These are phyloP conservation scores for Saturnia japonica DNA, from an alignment of 2,888 invertebrate genomes.

Conservation along the genomic window DNA sequence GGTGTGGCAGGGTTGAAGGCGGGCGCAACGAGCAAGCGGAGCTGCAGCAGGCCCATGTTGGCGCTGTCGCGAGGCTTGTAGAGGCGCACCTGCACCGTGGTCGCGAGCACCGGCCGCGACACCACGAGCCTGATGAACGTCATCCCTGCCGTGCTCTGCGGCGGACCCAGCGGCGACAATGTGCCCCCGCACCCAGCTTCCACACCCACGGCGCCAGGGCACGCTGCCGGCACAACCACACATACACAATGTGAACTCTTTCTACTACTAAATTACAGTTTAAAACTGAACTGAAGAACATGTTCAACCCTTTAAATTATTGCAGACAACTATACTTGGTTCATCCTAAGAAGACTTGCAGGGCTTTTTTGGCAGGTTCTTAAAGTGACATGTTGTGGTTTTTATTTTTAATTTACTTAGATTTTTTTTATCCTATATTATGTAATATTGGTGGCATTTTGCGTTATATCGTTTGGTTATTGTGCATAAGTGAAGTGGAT, in stretches of 20 bases:
- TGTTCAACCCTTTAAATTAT: too few species aligned
- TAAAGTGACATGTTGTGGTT: too few species aligned
- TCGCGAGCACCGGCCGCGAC: conserved; percentile 92
- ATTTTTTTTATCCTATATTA: too few species aligned
- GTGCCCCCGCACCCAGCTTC: conserved; percentile 92
- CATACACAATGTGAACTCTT: not conserved
- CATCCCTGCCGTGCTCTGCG: conserved; percentile 92
- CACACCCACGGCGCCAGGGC: conserved; percentile 93
- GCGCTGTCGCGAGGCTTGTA: conserved; percentile 95
- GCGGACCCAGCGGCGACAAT: conserved; percentile 91
- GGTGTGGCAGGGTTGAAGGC: conserved; percentile 85
- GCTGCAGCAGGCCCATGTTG: conserved; percentile 93
- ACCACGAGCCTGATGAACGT: conserved; percentile 92
- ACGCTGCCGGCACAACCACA: conserved; percentile 78
- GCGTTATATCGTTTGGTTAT: too few species aligned
- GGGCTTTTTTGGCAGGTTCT: too few species aligned
- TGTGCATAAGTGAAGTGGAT: too few species aligned
- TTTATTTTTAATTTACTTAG: too few species aligned
- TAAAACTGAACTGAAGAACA: too few species aligned
- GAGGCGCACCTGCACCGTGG: conserved; percentile 86
- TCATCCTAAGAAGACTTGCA: too few species aligned
- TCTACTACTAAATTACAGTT: too few species aligned
- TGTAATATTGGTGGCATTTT: too few species aligned
- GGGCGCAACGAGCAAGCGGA: conserved; percentile 91
- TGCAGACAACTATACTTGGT: too few species aligned